Evolutionary conservation across 2,113 vertebrate genomes (phyloP).

Genomic region (Pomatostomus ruficeps): DNA sequence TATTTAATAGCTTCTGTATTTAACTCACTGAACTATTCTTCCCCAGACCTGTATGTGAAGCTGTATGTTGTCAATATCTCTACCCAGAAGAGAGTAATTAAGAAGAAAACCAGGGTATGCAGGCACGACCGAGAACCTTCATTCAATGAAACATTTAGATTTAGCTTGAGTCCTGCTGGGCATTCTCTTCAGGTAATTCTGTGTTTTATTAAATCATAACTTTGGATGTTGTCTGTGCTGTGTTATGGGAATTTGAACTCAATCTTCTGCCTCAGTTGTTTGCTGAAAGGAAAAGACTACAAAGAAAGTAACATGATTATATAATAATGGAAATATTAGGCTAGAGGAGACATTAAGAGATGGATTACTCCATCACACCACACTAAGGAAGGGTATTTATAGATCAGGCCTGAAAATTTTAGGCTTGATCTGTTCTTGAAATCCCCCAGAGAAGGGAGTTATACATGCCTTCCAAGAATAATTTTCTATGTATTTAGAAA

Average conservation of each 20-base stretch:
- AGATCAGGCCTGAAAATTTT: background rate
- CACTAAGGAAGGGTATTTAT: background rate
- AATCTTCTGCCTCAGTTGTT: background rate
- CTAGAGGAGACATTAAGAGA: background rate
- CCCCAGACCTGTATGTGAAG: constrained; percentile 94
- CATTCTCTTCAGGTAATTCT: constrained; percentile 93
- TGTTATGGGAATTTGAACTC: background rate
- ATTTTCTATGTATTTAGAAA: background rate
- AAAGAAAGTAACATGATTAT: background rate
- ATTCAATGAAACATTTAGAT: constrained; percentile 98
- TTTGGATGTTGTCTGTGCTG: background rate
- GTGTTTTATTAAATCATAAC: background rate
- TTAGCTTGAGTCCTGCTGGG: constrained; percentile 91
- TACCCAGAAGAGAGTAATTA: constrained; percentile 95
- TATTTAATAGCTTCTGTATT: background rate
- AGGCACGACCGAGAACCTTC: constrained; percentile 96
- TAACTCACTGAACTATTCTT: constrained; percentile 31
- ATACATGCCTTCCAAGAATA: background rate
- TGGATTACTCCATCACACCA: background rate
- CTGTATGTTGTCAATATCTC: constrained; percentile 94
- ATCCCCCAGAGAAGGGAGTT: background rate
- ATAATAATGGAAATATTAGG: background rate
- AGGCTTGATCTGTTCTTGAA: background rate
- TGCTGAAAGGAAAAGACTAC: background rate
- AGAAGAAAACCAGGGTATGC: constrained; percentile 99